phyloP scores from a whole-genome alignment of 1,140 invertebrate genomes.

The Drosophila oshimai region DNA sequence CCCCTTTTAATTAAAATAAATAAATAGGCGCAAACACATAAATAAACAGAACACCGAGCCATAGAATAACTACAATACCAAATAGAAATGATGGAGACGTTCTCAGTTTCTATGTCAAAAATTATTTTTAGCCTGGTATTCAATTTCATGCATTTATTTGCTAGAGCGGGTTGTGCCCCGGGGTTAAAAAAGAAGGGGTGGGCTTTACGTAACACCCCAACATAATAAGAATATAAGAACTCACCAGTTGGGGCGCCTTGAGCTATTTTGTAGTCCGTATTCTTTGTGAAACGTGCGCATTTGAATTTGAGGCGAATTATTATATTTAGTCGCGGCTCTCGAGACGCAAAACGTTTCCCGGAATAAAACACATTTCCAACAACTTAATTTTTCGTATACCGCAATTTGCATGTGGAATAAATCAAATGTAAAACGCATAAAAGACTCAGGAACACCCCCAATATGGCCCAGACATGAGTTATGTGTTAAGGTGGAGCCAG shows the following conservation, averaged over 20 bases:
- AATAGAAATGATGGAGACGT: constrained; percentile 47
- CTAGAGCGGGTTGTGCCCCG: constrained; percentile 37
- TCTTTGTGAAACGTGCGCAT: constrained; percentile 73
- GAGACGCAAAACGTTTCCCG: constrained; percentile 28
- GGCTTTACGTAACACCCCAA: neutral
- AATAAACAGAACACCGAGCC: constrained; percentile 42
- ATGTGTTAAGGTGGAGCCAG: constrained; percentile 33
- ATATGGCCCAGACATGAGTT: constrained; percentile 43
- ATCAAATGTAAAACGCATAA: constrained; percentile 77
- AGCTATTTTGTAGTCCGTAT: constrained; percentile 45
- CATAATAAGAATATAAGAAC: neutral
- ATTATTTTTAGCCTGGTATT: constrained; percentile 48
- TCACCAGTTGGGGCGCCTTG: constrained; percentile 25
- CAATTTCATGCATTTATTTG: constrained; percentile 76
- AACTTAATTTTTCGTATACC: constrained; percentile 64
- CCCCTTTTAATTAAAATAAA: constrained; percentile 80
- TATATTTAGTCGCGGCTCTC: constrained; percentile 56
- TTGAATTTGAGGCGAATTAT: constrained; percentile 76
- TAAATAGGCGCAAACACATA: constrained; percentile 70
- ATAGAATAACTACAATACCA: constrained; percentile 39
- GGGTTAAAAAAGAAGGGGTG: constrained; percentile 19
- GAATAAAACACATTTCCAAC: constrained; percentile 53
- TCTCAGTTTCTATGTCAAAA: constrained; percentile 59
- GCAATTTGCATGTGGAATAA: constrained; percentile 74
- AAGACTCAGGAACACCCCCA: constrained; percentile 32